phyloP scores from a whole-genome alignment of 1,140 invertebrate genomes.

The Halictus rubicundus region DNA sequence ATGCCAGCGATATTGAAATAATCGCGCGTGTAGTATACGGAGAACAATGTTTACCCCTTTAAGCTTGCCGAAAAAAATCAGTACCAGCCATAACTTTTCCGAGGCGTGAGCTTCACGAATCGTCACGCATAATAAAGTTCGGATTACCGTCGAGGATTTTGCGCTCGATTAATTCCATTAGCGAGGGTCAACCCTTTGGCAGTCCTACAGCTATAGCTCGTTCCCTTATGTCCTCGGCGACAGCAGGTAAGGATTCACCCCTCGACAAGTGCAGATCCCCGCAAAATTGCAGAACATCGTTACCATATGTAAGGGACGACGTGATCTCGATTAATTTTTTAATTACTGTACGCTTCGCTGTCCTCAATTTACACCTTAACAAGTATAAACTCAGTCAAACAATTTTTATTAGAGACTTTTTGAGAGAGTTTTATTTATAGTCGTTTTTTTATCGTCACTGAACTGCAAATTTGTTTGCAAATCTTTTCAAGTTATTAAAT shows the following conservation, averaged over 20 bases:
- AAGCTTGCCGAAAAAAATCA: background rate
- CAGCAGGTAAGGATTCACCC: constrained; percentile 61
- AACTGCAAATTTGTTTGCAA: too few species aligned
- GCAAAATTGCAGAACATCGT: constrained; percentile 54
- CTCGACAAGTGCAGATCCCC: constrained; percentile 41
- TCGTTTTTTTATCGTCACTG: too few species aligned
- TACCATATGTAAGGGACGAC: constrained; percentile 18
- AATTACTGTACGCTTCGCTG: too few species aligned
- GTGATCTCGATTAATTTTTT: too few species aligned
- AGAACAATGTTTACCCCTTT: background rate
- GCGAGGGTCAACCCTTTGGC: constrained; percentile 10
- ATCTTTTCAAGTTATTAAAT: too few species aligned
- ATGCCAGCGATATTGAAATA: background rate
- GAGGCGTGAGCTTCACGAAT: background rate
- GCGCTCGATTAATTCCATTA: constrained; percentile 35
- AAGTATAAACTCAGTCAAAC: too few species aligned
- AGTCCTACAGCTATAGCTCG: constrained; percentile 2
- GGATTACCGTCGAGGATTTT: background rate
- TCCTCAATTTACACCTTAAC: too few species aligned
- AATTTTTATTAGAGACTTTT: too few species aligned
- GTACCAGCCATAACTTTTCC: background rate
- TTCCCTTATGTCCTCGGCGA: constrained; percentile 26
- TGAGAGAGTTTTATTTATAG: too few species aligned
- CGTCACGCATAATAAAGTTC: constrained; percentile 15
- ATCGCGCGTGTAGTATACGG: background rate